Percentiles rank a stretch among this genome's conserved stretches.
Evolutionary conservation across 2,113 vertebrate species (phyloP).

Genomic region (Hymenochirus boettgeri): DNA sequence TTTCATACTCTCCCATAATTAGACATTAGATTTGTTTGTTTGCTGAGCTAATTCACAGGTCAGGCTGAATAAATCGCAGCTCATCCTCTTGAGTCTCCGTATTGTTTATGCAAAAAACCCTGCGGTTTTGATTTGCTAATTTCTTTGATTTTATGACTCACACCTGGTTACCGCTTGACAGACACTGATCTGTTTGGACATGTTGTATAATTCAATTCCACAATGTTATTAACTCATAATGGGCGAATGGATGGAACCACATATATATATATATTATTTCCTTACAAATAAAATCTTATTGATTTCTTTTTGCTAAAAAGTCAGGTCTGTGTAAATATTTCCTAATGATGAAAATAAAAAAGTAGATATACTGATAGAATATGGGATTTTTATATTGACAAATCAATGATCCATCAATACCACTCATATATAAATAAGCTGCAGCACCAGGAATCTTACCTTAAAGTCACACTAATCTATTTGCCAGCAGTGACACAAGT

Average conservation of each 20-base stretch:
- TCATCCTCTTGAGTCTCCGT: not conserved
- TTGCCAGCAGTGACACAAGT: too few species aligned
- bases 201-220: conserved; percentile 65
- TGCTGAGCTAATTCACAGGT: not conserved
- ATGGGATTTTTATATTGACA: too few species aligned
- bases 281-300: too few species aligned
- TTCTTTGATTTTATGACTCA: conserved; percentile 40
- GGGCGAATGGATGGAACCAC: conserved; percentile 36
- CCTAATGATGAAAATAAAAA: too few species aligned
- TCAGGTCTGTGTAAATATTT: too few species aligned
- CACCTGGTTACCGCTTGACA: conserved; percentile 58
- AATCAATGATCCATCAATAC: too few species aligned
- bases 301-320: too few species aligned
- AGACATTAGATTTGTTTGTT: not conserved
- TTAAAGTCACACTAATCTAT: too few species aligned
- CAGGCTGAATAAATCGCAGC: not conserved
- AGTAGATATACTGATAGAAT: too few species aligned
- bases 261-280: conserved; percentile 1
- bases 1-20: not conserved
- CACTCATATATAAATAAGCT: too few species aligned
- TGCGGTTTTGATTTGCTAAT: conserved; percentile 1
- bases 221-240: conserved; percentile 58
- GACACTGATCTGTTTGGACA: conserved; percentile 62
- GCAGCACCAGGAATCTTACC: too few species aligned
- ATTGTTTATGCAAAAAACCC: not conserved